Percentiles rank a stretch among this genome's conserved stretches.
Evolutionary conservation across 2,113 vertebrate genomes (phyloP).

Genomic region (Ceyx melanurus): DNA sequence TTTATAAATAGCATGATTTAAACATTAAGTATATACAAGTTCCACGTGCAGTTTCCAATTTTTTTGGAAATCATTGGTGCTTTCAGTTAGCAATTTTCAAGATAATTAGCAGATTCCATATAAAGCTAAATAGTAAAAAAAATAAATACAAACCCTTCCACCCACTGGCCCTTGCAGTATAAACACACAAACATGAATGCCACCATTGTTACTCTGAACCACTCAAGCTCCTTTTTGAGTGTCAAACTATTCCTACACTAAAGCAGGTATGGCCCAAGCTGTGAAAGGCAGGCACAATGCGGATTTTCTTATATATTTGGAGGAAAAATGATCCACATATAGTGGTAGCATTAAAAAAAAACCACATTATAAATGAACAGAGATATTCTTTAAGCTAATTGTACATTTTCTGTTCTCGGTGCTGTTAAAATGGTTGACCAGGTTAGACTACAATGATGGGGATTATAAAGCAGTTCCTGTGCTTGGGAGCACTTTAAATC

Average conservation of each 20-base stretch:
- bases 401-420: neutral
- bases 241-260: neutral
- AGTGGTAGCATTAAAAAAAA: fast-evolving
- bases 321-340: neutral
- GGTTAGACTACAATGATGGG: conserved; percentile 7
- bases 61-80: neutral
- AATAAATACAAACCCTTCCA: neutral
- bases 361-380: neutral
- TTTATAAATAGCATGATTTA: neutral
- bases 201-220: neutral
- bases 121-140: neutral
- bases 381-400: neutral
- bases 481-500: conserved; percentile 28
- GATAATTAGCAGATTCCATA: conserved; percentile 14
- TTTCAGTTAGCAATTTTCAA: neutral
- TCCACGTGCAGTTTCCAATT: neutral
- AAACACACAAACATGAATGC: conserved; percentile 42
- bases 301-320: neutral
- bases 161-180: neutral
- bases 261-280: neutral
- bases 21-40: neutral
- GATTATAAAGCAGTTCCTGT: conserved; percentile 58
- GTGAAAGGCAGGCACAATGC: neutral
- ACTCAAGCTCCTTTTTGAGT: neutral
- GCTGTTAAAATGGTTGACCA: neutral